These are phyloP conservation scores for Diloba caeruleocephala DNA, from an alignment of 2,888 invertebrate genomes.

Conservation along the genomic window DNA sequence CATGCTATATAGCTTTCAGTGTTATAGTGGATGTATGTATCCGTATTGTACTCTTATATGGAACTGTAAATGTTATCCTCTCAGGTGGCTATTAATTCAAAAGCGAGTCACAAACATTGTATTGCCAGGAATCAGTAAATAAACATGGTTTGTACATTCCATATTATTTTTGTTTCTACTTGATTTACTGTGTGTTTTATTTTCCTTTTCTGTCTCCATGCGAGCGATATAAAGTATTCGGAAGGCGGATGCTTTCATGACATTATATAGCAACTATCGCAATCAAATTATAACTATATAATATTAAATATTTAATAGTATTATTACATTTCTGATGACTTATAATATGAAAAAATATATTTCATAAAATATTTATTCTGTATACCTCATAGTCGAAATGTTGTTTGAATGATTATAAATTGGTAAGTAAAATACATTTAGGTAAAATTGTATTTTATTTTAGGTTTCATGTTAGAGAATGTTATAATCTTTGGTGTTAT, in stretches of 20 bases:
- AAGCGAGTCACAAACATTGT: slow-evolving; percentile 85
- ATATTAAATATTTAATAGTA: slow-evolving; percentile 64
- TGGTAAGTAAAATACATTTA: slow-evolving; percentile 87
- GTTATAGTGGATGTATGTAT: slow-evolving; percentile 81
- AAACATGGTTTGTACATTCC: slow-evolving; percentile 95
- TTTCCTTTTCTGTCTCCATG: slow-evolving; percentile 81
- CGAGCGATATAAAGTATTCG: slow-evolving; percentile 71
- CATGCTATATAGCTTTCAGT: slow-evolving; percentile 82
- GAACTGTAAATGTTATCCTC: slow-evolving; percentile 67
- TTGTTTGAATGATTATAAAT: slow-evolving; percentile 89
- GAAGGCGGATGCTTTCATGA: slow-evolving; percentile 77
- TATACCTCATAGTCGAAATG: slow-evolving; percentile 87
- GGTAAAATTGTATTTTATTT: slow-evolving; percentile 88
- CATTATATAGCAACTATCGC: slow-evolving; percentile 74
- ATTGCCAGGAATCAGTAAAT: slow-evolving; percentile 91
- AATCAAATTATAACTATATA: slow-evolving; percentile 70
- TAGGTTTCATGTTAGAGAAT: slow-evolving; percentile 89
- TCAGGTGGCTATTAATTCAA: slow-evolving; percentile 70
- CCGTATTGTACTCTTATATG: slow-evolving; percentile 70
- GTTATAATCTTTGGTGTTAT: slow-evolving; percentile 90
- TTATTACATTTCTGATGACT: slow-evolving; percentile 80
- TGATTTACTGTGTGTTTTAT: slow-evolving; percentile 86
- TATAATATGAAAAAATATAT: slow-evolving; percentile 74
- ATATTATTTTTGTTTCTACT: slow-evolving; percentile 92
- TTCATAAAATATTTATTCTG: slow-evolving; percentile 86